Percentiles rank a stretch among this genome's conserved stretches.
Evolutionary conservation across 2,797 vertebrate genomes (phyloP).

Genomic region (Hydrolagus colliei): DNA sequence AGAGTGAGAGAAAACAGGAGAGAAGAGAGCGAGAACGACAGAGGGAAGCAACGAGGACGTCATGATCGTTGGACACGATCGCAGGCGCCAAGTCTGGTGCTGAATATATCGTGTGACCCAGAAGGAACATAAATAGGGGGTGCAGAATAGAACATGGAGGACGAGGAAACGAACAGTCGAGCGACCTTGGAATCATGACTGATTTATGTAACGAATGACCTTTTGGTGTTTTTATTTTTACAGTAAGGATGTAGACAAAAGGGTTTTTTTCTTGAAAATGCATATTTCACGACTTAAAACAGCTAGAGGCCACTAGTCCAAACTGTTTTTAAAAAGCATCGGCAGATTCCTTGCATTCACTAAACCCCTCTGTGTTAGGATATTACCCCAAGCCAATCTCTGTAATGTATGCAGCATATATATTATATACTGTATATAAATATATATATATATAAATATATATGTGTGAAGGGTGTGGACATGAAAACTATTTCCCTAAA

Average conservation of each 20-base stretch:
- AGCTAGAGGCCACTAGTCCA: not conserved
- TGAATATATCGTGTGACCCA: constrained; percentile 21
- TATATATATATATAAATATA: not conserved
- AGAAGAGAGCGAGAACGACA: too few species aligned
- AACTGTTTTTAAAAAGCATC: constrained; percentile 22
- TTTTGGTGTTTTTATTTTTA: constrained; percentile 30
- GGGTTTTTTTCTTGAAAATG: constrained; percentile 13
- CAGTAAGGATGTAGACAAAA: constrained; percentile 25
- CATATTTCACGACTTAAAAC: constrained; percentile 9
- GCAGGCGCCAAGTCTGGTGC: not conserved
- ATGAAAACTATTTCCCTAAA: not conserved
- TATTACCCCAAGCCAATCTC: not conserved
- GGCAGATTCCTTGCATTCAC: constrained; percentile 1
- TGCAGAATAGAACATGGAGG: not conserved
- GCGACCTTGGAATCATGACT: constrained; percentile 16
- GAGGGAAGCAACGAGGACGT: not conserved
- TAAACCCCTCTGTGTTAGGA: not conserved
- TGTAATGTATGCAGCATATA: constrained; percentile 2
- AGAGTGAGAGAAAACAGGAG: too few species aligned
- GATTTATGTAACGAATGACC: constrained; percentile 1
- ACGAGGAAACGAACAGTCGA: constrained; percentile 7
- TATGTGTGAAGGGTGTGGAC: not conserved
- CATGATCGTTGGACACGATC: not conserved
- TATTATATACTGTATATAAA: constrained; percentile 14
- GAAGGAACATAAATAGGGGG: constrained; percentile 23